These are phyloP conservation scores for Nomada flava DNA, from an alignment of 2,888 invertebrate genomes.

Conservation along the genomic window DNA sequence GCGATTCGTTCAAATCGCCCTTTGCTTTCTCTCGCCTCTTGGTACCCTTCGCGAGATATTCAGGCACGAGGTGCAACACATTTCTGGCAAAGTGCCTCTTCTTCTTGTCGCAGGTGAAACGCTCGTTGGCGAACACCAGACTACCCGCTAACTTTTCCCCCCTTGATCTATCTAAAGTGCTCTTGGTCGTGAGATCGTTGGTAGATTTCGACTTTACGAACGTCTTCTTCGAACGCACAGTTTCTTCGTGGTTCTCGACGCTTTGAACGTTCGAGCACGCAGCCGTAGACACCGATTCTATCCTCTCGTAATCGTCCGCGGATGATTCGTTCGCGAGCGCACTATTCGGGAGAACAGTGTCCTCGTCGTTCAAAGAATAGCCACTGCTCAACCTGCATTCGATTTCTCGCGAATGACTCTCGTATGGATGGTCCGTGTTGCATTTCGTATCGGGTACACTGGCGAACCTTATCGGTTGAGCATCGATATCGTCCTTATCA, in stretches of 20 bases:
- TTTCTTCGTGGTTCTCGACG: background rate
- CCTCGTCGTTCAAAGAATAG: background rate
- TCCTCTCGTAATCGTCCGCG: conserved; percentile 58
- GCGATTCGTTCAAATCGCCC: conserved; percentile 15
- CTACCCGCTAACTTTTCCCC: background rate
- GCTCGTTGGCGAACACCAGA: background rate
- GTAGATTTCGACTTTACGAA: conserved; percentile 18
- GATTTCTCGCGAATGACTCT: no score
- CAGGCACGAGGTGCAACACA: conserved; percentile 76
- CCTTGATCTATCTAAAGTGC: background rate
- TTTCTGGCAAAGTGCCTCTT: conserved; percentile 72
- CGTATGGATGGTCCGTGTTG: background rate
- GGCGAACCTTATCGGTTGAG: background rate
- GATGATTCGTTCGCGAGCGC: background rate
- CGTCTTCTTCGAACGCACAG: background rate
- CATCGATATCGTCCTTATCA: conserved; percentile 15
- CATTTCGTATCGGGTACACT: background rate
- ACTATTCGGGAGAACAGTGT: background rate
- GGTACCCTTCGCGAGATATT: conserved; percentile 66
- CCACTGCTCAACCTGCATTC: background rate
- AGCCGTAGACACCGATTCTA: conserved; percentile 27
- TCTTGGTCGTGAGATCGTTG: conserved; percentile 25
- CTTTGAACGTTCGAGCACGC: background rate
- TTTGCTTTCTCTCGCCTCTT: conserved; percentile 63
- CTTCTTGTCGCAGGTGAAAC: conserved; percentile 36